Evolutionary conservation across 2,113 vertebrate genomes (phyloP).

Genomic region (Scomber scombrus): DNA sequence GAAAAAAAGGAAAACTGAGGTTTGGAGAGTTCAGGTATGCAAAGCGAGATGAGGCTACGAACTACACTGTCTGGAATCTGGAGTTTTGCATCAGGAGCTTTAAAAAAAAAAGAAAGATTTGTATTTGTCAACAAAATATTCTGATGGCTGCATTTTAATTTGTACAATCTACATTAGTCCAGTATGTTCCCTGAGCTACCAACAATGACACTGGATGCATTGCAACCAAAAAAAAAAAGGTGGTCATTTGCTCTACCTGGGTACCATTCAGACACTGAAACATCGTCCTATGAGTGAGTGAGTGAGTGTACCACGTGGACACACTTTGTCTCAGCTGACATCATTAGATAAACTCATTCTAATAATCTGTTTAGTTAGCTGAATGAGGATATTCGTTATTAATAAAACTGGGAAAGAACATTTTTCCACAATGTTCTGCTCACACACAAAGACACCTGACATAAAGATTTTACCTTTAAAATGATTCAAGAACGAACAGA

Average conservation of each 20-base stretch:
- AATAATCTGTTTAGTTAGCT: not conserved
- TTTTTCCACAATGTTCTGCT: not conserved
- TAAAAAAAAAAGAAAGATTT: not conserved
- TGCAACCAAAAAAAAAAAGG: slow-evolving; percentile 15
- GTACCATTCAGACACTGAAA: slow-evolving; percentile 11
- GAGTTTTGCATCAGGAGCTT: slow-evolving; percentile 10
- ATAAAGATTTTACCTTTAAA: not conserved
- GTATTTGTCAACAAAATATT: slow-evolving; percentile 21
- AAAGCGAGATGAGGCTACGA: slow-evolving; percentile 34
- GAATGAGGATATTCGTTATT: not conserved
- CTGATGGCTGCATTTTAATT: slow-evolving; percentile 42
- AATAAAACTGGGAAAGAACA: not conserved
- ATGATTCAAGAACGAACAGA: not conserved
- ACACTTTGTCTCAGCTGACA: not conserved
- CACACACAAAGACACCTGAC: slow-evolving; percentile 9
- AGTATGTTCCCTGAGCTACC: slow-evolving; percentile 83
- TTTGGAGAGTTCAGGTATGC: slow-evolving; percentile 60
- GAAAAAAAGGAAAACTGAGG: slow-evolving; percentile 52
- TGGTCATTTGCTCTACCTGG: slow-evolving; percentile 24
- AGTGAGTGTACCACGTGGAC: slow-evolving; percentile 5
- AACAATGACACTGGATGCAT: slow-evolving; percentile 22
- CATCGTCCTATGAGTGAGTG: not conserved
- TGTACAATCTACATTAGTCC: slow-evolving; percentile 70
- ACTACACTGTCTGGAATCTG: slow-evolving; percentile 6
- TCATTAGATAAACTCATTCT: not conserved